Evolutionary conservation across 1,140 invertebrate species (phyloP).

Genomic region (Maconellicoccus hirsutus): DNA sequence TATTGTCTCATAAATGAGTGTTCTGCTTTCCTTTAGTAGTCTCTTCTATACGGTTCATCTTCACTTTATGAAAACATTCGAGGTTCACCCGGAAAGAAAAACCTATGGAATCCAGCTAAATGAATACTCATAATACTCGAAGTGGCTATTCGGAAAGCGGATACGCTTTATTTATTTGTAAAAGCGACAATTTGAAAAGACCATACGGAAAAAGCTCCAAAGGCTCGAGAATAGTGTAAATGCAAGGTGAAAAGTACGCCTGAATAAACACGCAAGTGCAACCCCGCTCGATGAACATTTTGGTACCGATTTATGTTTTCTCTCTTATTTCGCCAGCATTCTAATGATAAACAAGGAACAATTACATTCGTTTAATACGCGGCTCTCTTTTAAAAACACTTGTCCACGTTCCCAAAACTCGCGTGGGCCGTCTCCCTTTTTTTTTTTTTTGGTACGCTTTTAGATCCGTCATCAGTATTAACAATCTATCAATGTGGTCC

Average conservation of each 20-base stretch:
- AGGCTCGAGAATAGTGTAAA: background rate
- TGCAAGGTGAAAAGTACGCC: constrained; percentile 2
- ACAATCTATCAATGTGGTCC: background rate
- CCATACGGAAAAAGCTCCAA: too few relatives aligned
- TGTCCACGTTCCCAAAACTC: constrained; percentile 7
- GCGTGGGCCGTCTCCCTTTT: background rate
- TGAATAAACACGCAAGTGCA: constrained; percentile 8
- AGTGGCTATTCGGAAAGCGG: background rate
- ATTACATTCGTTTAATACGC: constrained; percentile 5
- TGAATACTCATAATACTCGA: too few relatives aligned
- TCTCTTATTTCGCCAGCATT: background rate
- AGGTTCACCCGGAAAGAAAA: too few relatives aligned
- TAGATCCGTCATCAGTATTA: background rate
- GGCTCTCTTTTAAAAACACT: constrained; percentile 3
- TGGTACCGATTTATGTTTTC: constrained; percentile 8
- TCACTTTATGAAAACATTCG: too few relatives aligned
- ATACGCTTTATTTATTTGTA: constrained; percentile 1
- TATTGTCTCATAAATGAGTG: too few relatives aligned
- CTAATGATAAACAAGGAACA: constrained; percentile 9
- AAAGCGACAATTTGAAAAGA: background rate
- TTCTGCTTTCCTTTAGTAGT: too few relatives aligned
- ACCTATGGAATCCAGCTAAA: too few relatives aligned
- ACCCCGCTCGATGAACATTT: background rate
- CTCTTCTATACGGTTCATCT: too few relatives aligned
- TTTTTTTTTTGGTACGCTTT: background rate